Evolutionary conservation across 2,888 invertebrate genomes (phyloP).

Genomic region (Acheta domesticus): DNA sequence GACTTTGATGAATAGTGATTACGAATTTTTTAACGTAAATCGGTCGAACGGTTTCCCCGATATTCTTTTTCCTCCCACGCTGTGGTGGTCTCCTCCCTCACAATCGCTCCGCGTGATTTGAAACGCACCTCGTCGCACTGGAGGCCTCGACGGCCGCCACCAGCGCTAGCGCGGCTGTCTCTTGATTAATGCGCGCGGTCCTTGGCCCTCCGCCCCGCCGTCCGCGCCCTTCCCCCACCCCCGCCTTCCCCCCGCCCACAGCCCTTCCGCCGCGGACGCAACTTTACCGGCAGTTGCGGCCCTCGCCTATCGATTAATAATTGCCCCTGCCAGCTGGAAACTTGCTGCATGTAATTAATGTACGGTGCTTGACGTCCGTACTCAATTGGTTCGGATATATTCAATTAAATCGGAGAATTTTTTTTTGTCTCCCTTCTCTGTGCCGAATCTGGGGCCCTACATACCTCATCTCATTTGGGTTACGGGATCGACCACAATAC

Average conservation of each 20-base stretch:
- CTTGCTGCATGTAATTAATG: constrained; percentile 11
- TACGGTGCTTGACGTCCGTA: constrained; percentile 10
- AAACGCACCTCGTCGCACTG: too few species aligned
- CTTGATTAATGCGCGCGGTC: background rate
- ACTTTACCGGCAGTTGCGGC: background rate
- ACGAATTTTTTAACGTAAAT: too few species aligned
- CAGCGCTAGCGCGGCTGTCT: background rate
- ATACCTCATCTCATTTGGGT: constrained; percentile 7
- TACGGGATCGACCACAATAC: background rate
- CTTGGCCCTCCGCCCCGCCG: too few species aligned
- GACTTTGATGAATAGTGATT: too few species aligned
- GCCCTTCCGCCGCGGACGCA: background rate
- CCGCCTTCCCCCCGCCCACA: background rate
- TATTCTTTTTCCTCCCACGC: background rate
- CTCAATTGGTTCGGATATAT: constrained; percentile 18
- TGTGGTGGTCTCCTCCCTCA: background rate
- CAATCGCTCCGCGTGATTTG: background rate
- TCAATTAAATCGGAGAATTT: constrained; percentile 3
- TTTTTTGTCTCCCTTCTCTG: background rate
- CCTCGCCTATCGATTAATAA: constrained; percentile 4
- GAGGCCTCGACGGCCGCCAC: background rate
- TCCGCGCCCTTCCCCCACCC: too few species aligned
- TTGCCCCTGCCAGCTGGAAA: constrained; percentile 8
- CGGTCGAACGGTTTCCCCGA: background rate
- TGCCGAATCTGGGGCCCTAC: background rate